Evolutionary conservation across 2,888 invertebrate genomes (phyloP), one percentile per base, ranked within the genome.

Genomic region (Sussaba pulchella): DNA sequence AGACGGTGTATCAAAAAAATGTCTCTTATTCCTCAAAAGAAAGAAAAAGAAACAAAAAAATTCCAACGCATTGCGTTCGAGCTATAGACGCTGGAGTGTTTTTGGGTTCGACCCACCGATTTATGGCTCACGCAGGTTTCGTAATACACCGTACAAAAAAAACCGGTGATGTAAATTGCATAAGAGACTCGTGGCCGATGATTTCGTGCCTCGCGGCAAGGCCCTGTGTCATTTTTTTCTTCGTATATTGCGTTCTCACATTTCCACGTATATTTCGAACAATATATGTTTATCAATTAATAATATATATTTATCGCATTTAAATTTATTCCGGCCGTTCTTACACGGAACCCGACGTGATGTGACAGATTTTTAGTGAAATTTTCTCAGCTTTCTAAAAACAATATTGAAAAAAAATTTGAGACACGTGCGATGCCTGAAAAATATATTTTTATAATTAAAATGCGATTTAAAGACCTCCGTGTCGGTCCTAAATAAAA

Each of bases 131-230:
- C 14, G 52, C 39, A 41, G 61, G 50, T 81, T 76, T 77, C 81
- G 63, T 81, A 76, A 81, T 45, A 75, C 31, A 72, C 26, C 19
- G 39, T 24, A 74, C 72, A 74, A 82, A n/a, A n/a, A 80, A 82
- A 78, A 83, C 78, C 74, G 77, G 81, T 84, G 71, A 83, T 83
- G 82, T 79, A 79, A 83, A 80, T 79, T 77, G 69, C 64, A 70
- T 73, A 81, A 81, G 63, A 52, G 31, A 19, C 57, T 31, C 43
- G 72, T 17, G 78, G 63, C 69, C 79, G 63, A 76, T 54, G 72
- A 72, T 66, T 72, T 63, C 57, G 75, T 21, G 57, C 14, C 17
- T 73, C 39, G 73, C 19, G 47, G 63, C 59, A 61, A 21, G 76
- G 64, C 43, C 66, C 67, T 24, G 26, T 26, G 69, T n/a, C 43